Base-by-base conservation (phyloP, 2,888 invertebrate species). In the Eupithecia subumbrata region DNA sequence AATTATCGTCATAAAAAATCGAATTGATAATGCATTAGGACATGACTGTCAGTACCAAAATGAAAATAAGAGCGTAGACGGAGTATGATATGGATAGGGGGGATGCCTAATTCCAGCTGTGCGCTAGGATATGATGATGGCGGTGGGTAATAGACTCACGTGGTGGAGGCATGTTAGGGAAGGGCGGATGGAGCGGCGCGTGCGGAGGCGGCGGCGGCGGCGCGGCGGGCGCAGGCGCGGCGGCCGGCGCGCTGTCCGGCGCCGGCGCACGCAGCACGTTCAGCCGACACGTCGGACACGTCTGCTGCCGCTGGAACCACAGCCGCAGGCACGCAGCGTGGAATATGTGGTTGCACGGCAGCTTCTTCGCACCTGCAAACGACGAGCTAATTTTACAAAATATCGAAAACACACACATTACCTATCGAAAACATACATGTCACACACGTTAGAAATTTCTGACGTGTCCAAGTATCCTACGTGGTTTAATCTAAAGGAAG, bases 301-400 rank as follows among this genome's bases (percentile, higher is more conserved):
- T 99, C 95, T 99, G 99, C 90, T 99, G 99, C 12, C 99, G 96
- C 94, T 99, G 99, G 95, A 99, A 99, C 99, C 99, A 99, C 60
- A 99, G 98, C 70, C 99, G 97, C 74, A 99, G 95, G 92, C 99
- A 99, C 73, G 98, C 97, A 68, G 99, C 98, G 93, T 99, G 99
- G 95, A 99, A 99, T 86, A 99, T 99, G 92, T 99, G 99, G 90
- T 99, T 99, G 94, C 99, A 99, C 0, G 99, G 99, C 80, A 99
- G 93, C 89, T 99, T 99, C 93, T 99, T 99, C 63, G 99, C 97
- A 71, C 87, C 97, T 96, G 84, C 0, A 79, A 74, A 56, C 11
- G 5, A 56, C 48, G 18, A 48, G 18, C n/a, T 48, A n/a, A 22
- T 56, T 11, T 22, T 22, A 56, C 11, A 22, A 48, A 18, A 45